Evolutionary conservation across 2,888 invertebrate genomes (phyloP).

Genomic region (Conistra vaccinii): DNA sequence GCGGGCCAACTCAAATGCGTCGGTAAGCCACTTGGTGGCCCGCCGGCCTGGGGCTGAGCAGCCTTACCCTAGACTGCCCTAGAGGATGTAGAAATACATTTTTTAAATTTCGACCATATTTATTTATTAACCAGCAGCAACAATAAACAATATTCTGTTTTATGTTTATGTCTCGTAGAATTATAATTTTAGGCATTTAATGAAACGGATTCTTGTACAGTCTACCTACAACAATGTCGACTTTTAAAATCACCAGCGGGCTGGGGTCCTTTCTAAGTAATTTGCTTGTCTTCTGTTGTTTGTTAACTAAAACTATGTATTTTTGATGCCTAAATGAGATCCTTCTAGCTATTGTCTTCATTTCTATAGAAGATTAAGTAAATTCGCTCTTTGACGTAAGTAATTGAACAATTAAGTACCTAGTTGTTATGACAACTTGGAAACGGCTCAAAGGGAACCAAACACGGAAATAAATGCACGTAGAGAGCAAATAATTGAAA

Average conservation of each 20-base stretch:
- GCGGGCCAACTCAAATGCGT: too few relatives aligned
- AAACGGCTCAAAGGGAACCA: slow-evolving; percentile 10
- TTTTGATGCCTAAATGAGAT: slow-evolving; percentile 8
- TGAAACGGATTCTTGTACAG: too few relatives aligned
- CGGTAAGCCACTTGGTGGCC: too few relatives aligned
- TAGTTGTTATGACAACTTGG: slow-evolving; percentile 10
- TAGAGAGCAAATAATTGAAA: not conserved
- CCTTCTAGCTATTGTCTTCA: slow-evolving; percentile 19
- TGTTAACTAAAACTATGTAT: not conserved
- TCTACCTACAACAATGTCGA: too few relatives aligned
- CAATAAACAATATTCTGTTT: too few relatives aligned
- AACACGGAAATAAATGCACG: not conserved
- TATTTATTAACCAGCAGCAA: too few relatives aligned
- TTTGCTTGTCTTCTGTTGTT: not conserved
- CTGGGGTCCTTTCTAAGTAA: not conserved
- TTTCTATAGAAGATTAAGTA: slow-evolving; percentile 9
- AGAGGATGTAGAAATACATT: too few relatives aligned
- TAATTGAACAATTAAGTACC: slow-evolving; percentile 19
- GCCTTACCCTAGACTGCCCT: too few relatives aligned
- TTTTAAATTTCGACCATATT: too few relatives aligned
- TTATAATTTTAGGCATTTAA: too few relatives aligned
- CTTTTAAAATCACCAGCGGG: not conserved
- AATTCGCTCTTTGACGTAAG: not conserved
- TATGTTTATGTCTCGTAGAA: too few relatives aligned
- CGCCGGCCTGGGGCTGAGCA: too few relatives aligned